Conservation (phyloP, 1,140 invertebrate species). For the Magallana gigas region DNA sequence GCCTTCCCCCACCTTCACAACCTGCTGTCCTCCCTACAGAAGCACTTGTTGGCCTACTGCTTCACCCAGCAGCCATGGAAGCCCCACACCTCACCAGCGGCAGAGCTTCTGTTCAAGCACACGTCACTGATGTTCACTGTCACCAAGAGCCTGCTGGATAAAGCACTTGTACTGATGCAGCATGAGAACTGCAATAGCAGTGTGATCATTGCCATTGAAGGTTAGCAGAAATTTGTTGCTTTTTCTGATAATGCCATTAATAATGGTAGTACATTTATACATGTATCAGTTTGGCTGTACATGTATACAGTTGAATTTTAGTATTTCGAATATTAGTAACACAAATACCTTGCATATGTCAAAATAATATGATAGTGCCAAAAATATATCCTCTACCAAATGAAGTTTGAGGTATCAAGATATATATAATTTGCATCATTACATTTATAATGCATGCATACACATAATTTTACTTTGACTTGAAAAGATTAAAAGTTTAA, state of each 20-base stretch:
- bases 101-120: constrained; percentile 81
- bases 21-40: constrained; percentile 83
- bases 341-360: too few species aligned
- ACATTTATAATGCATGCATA: too few species aligned
- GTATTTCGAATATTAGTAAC: too few species aligned
- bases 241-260: not conserved
- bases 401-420: too few species aligned
- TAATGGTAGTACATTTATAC: too few species aligned
- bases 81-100: constrained; percentile 59
- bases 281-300: too few species aligned
- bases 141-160: constrained; percentile 79
- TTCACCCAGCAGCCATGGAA: constrained; percentile 61
- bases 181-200: not conserved
- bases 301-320: too few species aligned
- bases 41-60: constrained; percentile 82
- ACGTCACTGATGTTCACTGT: constrained; percentile 80
- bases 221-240: constrained; percentile 1
- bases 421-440: too few species aligned
- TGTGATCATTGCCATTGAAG: constrained; percentile 48
- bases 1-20: constrained; percentile 79
- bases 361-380: too few species aligned
- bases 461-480: too few species aligned
- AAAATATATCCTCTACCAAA: too few species aligned
- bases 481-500: too few species aligned
- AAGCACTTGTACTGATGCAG: constrained; percentile 61